These are phyloP conservation scores for Odontocolon sp. DNA, from an alignment of 2,888 invertebrate genomes.

Conservation along the genomic window DNA sequence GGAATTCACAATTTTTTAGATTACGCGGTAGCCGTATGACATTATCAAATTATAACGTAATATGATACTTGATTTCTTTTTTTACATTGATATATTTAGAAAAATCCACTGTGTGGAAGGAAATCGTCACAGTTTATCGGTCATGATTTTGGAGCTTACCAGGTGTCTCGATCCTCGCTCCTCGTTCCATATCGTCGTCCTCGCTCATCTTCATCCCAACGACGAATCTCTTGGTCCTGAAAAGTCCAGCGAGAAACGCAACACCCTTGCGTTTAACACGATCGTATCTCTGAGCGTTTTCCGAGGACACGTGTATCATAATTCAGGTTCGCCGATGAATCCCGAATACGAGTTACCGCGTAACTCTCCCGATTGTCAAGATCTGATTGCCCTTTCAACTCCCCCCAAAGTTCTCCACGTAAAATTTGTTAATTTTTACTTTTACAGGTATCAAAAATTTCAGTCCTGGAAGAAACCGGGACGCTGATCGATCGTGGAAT, in stretches of 20 bases:
- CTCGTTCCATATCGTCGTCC: slow-evolving; percentile 76
- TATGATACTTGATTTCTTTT: no score
- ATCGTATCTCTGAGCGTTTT: slow-evolving; percentile 75
- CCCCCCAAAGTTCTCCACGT: no score
- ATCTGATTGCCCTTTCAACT: background rate
- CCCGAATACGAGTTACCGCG: background rate
- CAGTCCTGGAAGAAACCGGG: no score
- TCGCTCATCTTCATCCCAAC: slow-evolving; percentile 79
- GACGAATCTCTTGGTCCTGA: slow-evolving; percentile 74
- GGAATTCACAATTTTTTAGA: no score
- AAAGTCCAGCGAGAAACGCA: slow-evolving; percentile 75
- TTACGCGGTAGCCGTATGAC: no score
- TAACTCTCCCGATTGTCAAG: background rate
- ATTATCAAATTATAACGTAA: no score
- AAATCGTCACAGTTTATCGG: background rate
- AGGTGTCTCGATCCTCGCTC: slow-evolving; percentile 76
- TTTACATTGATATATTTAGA: no score
- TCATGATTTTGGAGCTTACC: slow-evolving; percentile 66
- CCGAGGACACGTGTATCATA: slow-evolving; percentile 78
- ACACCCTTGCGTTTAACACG: slow-evolving; percentile 78
- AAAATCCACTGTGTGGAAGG: no score
- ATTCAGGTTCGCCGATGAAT: slow-evolving; percentile 56
- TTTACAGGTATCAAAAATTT: no score
- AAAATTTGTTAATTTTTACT: no score
- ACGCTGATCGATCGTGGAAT: background rate